Evolutionary conservation across 2,113 vertebrate genomes (phyloP).

Genomic region (Platichthys stellatus): DNA sequence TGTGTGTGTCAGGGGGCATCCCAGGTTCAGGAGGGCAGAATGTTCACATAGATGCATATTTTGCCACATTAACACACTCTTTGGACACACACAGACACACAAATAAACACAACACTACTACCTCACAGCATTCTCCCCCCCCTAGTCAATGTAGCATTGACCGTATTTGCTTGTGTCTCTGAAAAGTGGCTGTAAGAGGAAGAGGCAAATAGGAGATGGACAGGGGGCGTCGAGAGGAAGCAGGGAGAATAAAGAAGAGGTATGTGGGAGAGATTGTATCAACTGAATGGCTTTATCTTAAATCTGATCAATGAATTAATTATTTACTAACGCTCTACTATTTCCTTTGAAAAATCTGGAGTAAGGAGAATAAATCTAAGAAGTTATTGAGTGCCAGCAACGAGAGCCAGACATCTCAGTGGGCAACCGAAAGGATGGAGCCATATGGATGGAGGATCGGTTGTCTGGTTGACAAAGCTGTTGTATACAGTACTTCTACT

Average conservation of each 20-base stretch:
- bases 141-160: conserved; percentile 11
- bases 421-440: no score
- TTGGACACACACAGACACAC: conserved; percentile 13
- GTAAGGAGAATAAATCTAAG: not conserved
- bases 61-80: conserved; percentile 72
- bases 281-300: no score
- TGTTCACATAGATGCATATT: conserved; percentile 80
- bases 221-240: conserved; percentile 12
- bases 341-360: no score
- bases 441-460: not conserved
- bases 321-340: no score
- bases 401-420: not conserved
- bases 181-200: conserved; percentile 24
- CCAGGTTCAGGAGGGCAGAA: conserved; percentile 82
- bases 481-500: not conserved
- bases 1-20: conserved; percentile 72
- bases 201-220: not conserved
- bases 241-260: not conserved
- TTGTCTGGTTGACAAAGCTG: conserved; percentile 21
- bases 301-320: not conserved
- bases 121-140: conserved; percentile 1
- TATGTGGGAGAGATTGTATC: not conserved
- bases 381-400: not conserved
- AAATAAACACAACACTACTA: conserved; percentile 3
- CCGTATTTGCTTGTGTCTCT: not conserved